Base-by-base conservation (phyloP, 2,113 vertebrate genomes). In the Scytalopus superciliaris region DNA sequence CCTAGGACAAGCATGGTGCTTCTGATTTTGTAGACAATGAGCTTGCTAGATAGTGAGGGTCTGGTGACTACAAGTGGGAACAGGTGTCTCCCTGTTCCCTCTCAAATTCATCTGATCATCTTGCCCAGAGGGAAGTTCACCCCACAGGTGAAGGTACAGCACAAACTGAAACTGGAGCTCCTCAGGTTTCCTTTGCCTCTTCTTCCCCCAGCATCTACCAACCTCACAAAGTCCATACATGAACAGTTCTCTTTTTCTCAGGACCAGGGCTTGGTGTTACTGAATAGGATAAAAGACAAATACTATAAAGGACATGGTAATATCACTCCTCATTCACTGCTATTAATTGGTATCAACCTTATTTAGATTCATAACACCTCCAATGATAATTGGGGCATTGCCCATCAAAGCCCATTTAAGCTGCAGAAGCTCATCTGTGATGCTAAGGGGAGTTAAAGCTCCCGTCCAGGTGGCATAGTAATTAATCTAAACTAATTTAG, bases 401-500 rank as follows among this genome's bases (percentile, higher is more conserved):
- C 7, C 44, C 66, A 67, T 10, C n/a, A 63, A 49, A 35, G 40
- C 25, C 22, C 4, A 3, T 52, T 62, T 52, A 53, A 84, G 64
- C 31, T 87, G 19, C 75, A 86, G 45, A 66, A 89, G n/a, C 6
- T 70, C 10, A 11, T 68, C 77, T 87, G 30, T 78, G 84, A 66
- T 67, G 49, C 47, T 27, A 76, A 53, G 13, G 14, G 9, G 69
- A 56, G 14, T 68, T 30, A 70, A 63, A 92, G 12, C 39, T 77
- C 70, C 35, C 30, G 60, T 33, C 16, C 19, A 8, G 5, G 3
- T 19, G 21, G 60, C 47, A 55, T 0, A 79, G 35, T n/a, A 75
- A 87, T 79, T 75, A 87, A 79, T 55, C 35, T 92, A 70, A 94
- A 62, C 31, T 57, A 59, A 68, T 72, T 52, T 44, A 67, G 25